phyloP scores from a whole-genome alignment of 2,888 invertebrate genomes.

The Unio delphinus region DNA sequence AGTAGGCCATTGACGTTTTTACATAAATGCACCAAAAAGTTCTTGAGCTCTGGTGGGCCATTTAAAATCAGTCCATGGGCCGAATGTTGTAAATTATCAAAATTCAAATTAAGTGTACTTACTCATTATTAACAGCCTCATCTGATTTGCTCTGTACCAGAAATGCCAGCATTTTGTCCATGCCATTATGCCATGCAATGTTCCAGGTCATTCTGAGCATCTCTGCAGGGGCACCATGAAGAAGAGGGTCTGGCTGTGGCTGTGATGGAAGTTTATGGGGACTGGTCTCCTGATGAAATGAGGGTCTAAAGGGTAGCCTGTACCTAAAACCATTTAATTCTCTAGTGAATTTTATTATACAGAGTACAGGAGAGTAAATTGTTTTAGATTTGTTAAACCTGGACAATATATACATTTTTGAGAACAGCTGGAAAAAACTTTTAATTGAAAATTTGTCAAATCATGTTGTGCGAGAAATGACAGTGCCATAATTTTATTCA shows the following conservation, averaged over 20 bases:
- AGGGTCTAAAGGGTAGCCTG: conserved; percentile 61
- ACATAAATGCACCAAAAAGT: too few relatives aligned
- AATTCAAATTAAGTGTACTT: conserved; percentile 13
- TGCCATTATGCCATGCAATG: conserved; percentile 64
- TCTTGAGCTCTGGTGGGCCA: too few relatives aligned
- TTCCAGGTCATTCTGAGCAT: conserved; percentile 66
- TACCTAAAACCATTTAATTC: conserved; percentile 33
- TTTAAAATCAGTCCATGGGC: too few relatives aligned
- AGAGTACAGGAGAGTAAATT: not conserved
- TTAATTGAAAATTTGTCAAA: too few relatives aligned
- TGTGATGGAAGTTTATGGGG: conserved; percentile 48
- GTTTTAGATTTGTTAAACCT: not conserved
- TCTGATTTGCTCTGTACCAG: conserved; percentile 27
- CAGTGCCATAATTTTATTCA: too few relatives aligned
- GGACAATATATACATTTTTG: too few relatives aligned
- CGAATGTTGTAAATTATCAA: not conserved
- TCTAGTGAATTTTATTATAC: not conserved
- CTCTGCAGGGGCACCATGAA: conserved; percentile 50
- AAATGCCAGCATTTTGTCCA: conserved; percentile 51
- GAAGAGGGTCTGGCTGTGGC: conserved; percentile 52
- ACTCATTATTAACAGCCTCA: conserved; percentile 39
- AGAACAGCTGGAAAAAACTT: too few relatives aligned
- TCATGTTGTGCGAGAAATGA: too few relatives aligned
- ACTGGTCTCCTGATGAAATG: conserved; percentile 58
- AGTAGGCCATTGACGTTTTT: too few relatives aligned